A percentile compares a stretch with the other conserved stretches of the same genome.
Conservation (phyloP, 2,888 invertebrate genomes). For the Psylliodes chrysocephalus region DNA sequence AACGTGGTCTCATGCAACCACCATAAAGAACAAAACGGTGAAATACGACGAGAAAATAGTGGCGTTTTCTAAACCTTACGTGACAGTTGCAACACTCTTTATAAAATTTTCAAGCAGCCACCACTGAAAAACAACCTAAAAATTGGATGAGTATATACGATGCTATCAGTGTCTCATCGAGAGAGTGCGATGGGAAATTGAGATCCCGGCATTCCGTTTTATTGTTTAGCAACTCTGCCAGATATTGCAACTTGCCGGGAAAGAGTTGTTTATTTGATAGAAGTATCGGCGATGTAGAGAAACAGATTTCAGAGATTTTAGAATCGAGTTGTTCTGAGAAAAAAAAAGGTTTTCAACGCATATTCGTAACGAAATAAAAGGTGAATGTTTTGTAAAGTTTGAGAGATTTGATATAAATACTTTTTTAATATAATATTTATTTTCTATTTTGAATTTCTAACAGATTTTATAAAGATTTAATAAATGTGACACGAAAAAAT, state of each 20-base stretch:
- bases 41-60: background rate
- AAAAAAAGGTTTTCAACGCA: no score
- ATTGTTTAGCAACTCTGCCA: constrained; percentile 23
- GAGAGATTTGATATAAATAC: no score
- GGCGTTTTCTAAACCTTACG: background rate
- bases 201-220: constrained; percentile 22
- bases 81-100: background rate
- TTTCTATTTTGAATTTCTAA: no score
- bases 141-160: constrained; percentile 11
- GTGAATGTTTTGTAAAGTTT: no score
- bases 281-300: constrained; percentile 21
- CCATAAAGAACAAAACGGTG: background rate
- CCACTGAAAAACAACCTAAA: constrained; percentile 14
- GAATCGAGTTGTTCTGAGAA: constrained; percentile 1
- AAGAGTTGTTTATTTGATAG: constrained; percentile 22
- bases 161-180: constrained; percentile 22
- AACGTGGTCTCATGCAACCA: background rate
- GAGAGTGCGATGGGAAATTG: constrained; percentile 27
- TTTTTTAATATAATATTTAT: no score
- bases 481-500: no score
- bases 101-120: constrained; percentile 6
- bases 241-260: constrained; percentile 24
- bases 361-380: no score
- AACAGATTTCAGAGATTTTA: constrained; percentile 11
- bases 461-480: no score